These are phyloP conservation scores for Hirtodrosophila confusa DNA, from an alignment of 2,888 invertebrate species.

Conservation along the genomic window DNA sequence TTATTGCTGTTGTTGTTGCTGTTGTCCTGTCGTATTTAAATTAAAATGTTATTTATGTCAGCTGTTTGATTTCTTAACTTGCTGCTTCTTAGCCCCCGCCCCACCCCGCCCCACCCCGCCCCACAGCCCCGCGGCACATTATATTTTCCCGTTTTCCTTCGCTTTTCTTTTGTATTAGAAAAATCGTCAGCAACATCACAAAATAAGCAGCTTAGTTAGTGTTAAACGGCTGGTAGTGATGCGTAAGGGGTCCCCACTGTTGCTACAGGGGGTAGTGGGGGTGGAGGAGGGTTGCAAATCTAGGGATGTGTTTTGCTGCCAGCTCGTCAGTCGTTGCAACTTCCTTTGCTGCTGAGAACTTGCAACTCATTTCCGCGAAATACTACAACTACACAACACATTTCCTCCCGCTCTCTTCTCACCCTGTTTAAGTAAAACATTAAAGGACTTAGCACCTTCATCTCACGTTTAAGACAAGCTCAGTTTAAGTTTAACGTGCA, in stretches of 20 bases:
- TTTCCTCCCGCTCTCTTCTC: too few species aligned
- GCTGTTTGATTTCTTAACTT: slow-evolving; percentile 78
- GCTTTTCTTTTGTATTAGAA: slow-evolving; percentile 55
- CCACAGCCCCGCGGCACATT: slow-evolving; percentile 47
- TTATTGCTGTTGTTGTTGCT: slow-evolving; percentile 23
- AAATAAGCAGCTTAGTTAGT: slow-evolving; percentile 73
- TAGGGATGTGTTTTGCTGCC: too few species aligned
- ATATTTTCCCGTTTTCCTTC: slow-evolving; percentile 41
- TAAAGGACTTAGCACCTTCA: too few species aligned
- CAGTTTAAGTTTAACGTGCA: too few species aligned
- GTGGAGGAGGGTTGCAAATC: too few species aligned
- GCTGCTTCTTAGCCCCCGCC: slow-evolving; percentile 27
- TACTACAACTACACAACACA: background rate
- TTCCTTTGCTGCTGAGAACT: background rate
- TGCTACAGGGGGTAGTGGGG: background rate
- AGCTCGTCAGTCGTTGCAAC: too few species aligned
- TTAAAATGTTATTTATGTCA: slow-evolving; percentile 80
- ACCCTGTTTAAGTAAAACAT: too few species aligned
- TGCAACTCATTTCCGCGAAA: slow-evolving; percentile 26
- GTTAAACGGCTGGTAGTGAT: slow-evolving; percentile 71
- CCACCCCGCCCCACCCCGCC: slow-evolving; percentile 6
- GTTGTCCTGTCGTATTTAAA: slow-evolving; percentile 76
- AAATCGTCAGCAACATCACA: slow-evolving; percentile 44
- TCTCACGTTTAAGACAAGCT: too few species aligned
- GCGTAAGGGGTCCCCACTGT: slow-evolving; percentile 11